Evolutionary conservation across 2,797 vertebrate genomes (phyloP).

Genomic region (Gymnodraco acuticeps): DNA sequence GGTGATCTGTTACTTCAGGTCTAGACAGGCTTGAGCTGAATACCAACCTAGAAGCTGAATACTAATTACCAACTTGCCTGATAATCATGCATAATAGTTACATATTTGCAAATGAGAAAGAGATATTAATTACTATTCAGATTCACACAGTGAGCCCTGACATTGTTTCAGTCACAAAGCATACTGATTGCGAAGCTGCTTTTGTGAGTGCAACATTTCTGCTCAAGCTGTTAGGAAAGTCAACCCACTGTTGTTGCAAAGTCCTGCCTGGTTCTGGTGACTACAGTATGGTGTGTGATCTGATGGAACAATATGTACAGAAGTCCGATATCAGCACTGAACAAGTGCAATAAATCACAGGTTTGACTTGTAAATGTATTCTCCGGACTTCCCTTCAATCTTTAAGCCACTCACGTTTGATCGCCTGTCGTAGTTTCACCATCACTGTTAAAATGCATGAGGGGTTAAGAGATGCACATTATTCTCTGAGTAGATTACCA

Average conservation of each 20-base stretch:
- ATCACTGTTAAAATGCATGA: constrained; percentile 19
- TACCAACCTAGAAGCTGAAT: constrained; percentile 32
- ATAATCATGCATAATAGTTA: constrained; percentile 26
- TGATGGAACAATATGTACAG: constrained; percentile 9
- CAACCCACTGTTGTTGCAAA: constrained; percentile 29
- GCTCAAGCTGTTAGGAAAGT: constrained; percentile 28
- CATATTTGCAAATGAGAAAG: constrained; percentile 14
- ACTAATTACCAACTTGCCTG: constrained; percentile 35
- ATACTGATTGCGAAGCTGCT: constrained; percentile 28
- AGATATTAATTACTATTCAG: constrained; percentile 31
- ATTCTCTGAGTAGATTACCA: constrained; percentile 39
- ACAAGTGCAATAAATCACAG: not conserved
- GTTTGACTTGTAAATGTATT: not conserved
- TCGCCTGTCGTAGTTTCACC: constrained; percentile 24
- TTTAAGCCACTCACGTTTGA: constrained; percentile 35
- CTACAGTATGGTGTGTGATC: not conserved
- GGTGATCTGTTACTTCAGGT: constrained; percentile 17
- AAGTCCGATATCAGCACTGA: not conserved
- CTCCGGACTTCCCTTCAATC: not conserved
- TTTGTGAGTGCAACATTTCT: constrained; percentile 25
- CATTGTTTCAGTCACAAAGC: constrained; percentile 45
- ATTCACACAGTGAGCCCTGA: constrained; percentile 14
- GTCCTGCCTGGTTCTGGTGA: not conserved
- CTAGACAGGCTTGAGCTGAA: constrained; percentile 34
- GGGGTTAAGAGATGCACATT: constrained; percentile 17